These are phyloP conservation scores for Hemiprocne comata DNA, from an alignment of 2,113 vertebrate genomes.

Conservation along the genomic window DNA sequence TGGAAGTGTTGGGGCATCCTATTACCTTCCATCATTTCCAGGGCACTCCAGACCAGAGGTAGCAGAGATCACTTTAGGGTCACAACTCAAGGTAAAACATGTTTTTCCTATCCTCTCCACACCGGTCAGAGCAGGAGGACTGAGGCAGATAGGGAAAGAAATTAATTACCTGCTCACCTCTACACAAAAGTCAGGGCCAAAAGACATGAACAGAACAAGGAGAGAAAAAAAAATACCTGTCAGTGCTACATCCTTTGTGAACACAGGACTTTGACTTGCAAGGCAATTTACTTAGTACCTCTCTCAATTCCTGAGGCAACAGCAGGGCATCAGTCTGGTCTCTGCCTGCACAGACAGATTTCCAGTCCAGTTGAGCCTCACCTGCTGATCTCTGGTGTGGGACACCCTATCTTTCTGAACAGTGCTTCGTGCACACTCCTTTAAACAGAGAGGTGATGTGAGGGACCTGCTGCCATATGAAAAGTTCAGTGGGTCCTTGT, in stretches of 20 bases:
- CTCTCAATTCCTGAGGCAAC: not conserved
- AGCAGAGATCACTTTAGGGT: not conserved
- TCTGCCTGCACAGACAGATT: not conserved
- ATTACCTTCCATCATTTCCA: not conserved
- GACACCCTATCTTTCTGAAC: not conserved
- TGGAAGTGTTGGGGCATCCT: not conserved
- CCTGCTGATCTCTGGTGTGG: not conserved
- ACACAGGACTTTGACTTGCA: fast-evolving
- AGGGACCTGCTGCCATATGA: not conserved
- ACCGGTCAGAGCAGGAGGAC: not conserved
- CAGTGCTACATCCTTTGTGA: not conserved
- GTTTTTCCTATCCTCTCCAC: not conserved
- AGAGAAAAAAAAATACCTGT: not conserved
- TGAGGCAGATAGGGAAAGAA: not conserved
- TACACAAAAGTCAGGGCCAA: not conserved
- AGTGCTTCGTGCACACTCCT: not conserved
- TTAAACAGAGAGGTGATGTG: not conserved
- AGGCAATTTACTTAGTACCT: not conserved
- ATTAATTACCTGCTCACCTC: not conserved
- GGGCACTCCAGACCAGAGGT: not conserved
- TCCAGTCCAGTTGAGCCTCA: not conserved
- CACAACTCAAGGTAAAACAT: not conserved
- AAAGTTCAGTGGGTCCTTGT: not conserved
- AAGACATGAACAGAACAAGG: not conserved
- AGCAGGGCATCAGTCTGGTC: not conserved